Evolutionary conservation across 2,113 vertebrate species (phyloP).

Genomic region (Dromiciops gliroides): DNA sequence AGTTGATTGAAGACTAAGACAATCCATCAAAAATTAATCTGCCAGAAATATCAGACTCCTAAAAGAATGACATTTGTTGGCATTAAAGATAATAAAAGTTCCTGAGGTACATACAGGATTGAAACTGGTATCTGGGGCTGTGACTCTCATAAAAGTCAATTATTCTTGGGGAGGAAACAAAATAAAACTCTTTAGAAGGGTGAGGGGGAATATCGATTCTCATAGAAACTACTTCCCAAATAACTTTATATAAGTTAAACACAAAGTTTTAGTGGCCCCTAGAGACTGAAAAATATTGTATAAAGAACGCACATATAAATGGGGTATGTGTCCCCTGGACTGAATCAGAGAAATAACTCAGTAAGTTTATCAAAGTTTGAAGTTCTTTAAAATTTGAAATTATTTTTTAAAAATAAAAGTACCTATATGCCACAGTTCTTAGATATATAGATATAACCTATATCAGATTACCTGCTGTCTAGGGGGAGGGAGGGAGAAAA

Average conservation of each 20-base stretch:
- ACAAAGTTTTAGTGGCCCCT: not conserved
- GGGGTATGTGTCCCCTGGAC: not conserved
- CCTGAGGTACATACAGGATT: not conserved
- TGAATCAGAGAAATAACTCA: not conserved
- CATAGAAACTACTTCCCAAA: conserved; percentile 11
- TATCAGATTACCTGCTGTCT: too few relatives aligned
- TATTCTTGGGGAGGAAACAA: conserved; percentile 26
- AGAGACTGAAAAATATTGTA: not conserved
- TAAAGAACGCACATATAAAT: not conserved
- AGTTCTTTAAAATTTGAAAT: not conserved
- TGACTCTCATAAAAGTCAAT: conserved; percentile 9
- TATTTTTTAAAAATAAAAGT: not conserved
- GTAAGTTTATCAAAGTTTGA: not conserved
- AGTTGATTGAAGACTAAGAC: conserved; percentile 35
- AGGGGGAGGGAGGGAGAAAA: too few relatives aligned
- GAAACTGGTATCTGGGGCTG: not conserved
- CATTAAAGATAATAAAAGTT: conserved; percentile 38
- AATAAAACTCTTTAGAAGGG: not conserved
- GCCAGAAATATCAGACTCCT: not conserved
- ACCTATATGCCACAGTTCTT: too few relatives aligned
- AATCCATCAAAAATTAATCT: conserved; percentile 9
- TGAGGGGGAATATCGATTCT: not conserved
- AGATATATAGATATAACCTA: too few relatives aligned
- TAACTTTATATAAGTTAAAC: conserved; percentile 10
- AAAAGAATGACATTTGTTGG: not conserved